Percentiles rank a stretch among this genome's conserved stretches.
Conservation (phyloP, 2,888 invertebrate genomes). For the Agrotis segetum region DNA sequence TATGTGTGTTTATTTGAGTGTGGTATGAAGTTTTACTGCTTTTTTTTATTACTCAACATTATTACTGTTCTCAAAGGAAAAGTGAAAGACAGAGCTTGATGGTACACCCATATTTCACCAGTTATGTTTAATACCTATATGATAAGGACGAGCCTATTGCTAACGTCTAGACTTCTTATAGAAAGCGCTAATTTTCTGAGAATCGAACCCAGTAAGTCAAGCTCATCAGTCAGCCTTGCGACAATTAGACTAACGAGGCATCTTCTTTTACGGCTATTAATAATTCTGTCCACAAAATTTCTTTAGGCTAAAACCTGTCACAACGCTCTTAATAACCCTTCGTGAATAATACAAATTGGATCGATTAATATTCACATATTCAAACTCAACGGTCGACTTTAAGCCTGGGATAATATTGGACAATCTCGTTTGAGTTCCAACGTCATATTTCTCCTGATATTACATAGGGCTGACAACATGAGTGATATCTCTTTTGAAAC, state of each 20-base stretch:
- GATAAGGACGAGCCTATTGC: too few species aligned
- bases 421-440: constrained; percentile 33
- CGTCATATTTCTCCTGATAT: constrained; percentile 19
- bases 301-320: constrained; percentile 29
- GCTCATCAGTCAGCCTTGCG: too few species aligned
- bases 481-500: constrained; percentile 46
- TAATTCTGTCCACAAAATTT: constrained; percentile 11
- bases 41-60: too few species aligned
- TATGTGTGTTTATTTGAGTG: neutral
- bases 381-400: constrained; percentile 40
- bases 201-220: too few species aligned
- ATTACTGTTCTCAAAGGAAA: too few species aligned
- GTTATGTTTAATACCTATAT: too few species aligned
- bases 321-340: constrained; percentile 37
- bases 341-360: constrained; percentile 45
- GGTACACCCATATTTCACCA: too few species aligned
- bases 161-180: too few species aligned
- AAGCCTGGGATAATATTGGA: constrained; percentile 45
- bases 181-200: too few species aligned
- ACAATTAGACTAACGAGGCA: too few species aligned
- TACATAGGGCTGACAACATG: constrained; percentile 40
- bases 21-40: neutral
- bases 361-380: constrained; percentile 52
- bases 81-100: too few species aligned
- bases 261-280: constrained; percentile 1